Percentiles rank a stretch among this genome's conserved stretches.
phyloP scores from a whole-genome alignment of 2,797 vertebrate species.

The Hemibagrus guttatus region DNA sequence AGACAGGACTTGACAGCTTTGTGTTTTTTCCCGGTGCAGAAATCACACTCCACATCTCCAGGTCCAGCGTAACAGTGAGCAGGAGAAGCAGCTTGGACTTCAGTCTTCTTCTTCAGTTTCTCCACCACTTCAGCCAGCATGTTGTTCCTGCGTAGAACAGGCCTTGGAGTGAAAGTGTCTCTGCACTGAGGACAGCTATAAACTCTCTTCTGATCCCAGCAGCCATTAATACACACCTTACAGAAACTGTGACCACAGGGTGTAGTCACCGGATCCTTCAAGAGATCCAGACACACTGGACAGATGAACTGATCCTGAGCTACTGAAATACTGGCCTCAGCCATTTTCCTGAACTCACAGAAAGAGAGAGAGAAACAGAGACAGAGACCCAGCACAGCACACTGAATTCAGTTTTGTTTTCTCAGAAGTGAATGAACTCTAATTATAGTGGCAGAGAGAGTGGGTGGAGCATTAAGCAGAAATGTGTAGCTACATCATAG shows the following conservation, averaged over 20 bases:
- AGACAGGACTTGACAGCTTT: slow-evolving; percentile 2
- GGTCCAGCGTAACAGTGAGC: not conserved
- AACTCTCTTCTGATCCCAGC: no score
- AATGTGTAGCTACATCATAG: no score
- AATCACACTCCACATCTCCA: not conserved
- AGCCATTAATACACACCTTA: not conserved
- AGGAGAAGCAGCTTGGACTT: not conserved
- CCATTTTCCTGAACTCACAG: not conserved
- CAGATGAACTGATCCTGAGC: not conserved
- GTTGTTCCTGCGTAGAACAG: no score
- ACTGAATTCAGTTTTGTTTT: not conserved
- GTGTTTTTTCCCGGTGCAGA: not conserved
- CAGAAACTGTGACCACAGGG: not conserved
- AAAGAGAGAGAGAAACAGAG: not conserved
- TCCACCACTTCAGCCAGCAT: no score
- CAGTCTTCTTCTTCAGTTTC: no score
- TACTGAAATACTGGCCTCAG: not conserved
- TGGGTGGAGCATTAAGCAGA: no score
- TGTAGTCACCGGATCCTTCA: not conserved
- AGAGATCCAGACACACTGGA: not conserved
- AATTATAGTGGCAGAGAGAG: no score
- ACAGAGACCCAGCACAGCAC: not conserved
- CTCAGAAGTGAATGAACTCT: no score
- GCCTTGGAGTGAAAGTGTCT: no score
- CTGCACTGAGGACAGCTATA: no score